A percentile compares a stretch with the other conserved stretches of the same genome.
phyloP scores from a whole-genome alignment of 2,113 vertebrate genomes.

The Hippocampus guttulatus region DNA sequence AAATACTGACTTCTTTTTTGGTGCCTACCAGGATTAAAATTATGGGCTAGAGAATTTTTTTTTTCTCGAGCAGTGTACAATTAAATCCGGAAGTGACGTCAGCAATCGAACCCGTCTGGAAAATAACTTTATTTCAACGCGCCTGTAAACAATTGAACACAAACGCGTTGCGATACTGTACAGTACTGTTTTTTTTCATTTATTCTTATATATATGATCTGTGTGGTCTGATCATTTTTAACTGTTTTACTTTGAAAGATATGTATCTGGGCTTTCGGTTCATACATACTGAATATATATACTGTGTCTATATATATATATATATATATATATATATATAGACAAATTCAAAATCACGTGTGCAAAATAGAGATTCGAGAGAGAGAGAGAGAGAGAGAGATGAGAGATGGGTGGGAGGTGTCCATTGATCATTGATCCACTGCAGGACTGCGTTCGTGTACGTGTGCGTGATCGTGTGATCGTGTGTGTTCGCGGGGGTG shows the following conservation, averaged over 20 bases:
- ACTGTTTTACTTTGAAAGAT: too few relatives aligned
- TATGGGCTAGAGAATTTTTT: constrained; percentile 49
- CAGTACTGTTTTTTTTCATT: neutral
- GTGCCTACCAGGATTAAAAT: constrained; percentile 56
- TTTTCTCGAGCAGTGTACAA: constrained; percentile 56
- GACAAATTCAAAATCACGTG: neutral
- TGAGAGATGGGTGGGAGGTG: constrained; percentile 28
- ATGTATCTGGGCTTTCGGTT: too few relatives aligned
- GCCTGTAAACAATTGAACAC: neutral
- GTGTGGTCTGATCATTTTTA: too few relatives aligned
- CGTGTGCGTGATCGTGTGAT: neutral
- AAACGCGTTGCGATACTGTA: neutral
- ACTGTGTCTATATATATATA: neutral
- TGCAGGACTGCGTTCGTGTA: constrained; percentile 56
- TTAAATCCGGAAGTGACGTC: constrained; percentile 63
- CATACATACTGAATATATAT: too few relatives aligned
- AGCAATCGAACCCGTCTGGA: constrained; percentile 10
- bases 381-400: constrained; percentile 13
- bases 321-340: neutral
- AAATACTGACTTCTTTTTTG: constrained; percentile 29
- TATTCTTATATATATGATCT: too few relatives aligned
- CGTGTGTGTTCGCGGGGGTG: constrained; percentile 25
- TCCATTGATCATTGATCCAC: constrained; percentile 70
- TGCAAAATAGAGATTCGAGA: neutral
- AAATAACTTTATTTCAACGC: constrained; percentile 26